phyloP scores from a whole-genome alignment of 2,113 vertebrate species.

The Pelvicachromis taeniatus region DNA sequence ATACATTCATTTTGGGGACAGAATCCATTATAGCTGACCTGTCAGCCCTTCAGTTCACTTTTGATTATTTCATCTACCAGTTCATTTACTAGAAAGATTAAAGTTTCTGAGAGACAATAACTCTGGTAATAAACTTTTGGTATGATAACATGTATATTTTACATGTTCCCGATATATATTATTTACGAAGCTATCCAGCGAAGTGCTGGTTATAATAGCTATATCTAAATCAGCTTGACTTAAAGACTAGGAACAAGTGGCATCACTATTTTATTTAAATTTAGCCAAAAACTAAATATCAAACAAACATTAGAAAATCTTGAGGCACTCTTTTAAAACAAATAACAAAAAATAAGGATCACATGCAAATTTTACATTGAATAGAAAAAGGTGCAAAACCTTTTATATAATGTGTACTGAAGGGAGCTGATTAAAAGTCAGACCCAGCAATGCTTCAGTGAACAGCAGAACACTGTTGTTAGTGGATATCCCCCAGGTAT shows the following conservation, averaged over 20 bases:
- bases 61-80: slow-evolving; percentile 43
- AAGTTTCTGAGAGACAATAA: slow-evolving; percentile 54
- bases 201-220: neutral
- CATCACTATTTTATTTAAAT: neutral
- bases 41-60: slow-evolving; percentile 56
- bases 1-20: slow-evolving; percentile 53
- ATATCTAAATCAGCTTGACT: neutral
- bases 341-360: neutral
- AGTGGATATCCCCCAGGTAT: neutral
- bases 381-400: neutral
- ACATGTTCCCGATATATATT: slow-evolving; percentile 13
- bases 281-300: rapidly evolving
- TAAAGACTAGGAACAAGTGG: neutral
- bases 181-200: neutral
- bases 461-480: neutral
- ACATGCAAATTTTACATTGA: neutral
- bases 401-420: neutral
- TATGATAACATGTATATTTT: slow-evolving; percentile 34
- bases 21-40: slow-evolving; percentile 63
- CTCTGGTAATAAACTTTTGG: slow-evolving; percentile 42
- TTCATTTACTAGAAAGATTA: slow-evolving; percentile 48
- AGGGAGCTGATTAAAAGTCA: neutral
- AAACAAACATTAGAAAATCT: neutral
- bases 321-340: rapidly evolving
- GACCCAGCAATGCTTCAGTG: neutral